These are phyloP conservation scores for Cherax destructor DNA, from an alignment of 1,140 invertebrate genomes.

Conservation along the genomic window DNA sequence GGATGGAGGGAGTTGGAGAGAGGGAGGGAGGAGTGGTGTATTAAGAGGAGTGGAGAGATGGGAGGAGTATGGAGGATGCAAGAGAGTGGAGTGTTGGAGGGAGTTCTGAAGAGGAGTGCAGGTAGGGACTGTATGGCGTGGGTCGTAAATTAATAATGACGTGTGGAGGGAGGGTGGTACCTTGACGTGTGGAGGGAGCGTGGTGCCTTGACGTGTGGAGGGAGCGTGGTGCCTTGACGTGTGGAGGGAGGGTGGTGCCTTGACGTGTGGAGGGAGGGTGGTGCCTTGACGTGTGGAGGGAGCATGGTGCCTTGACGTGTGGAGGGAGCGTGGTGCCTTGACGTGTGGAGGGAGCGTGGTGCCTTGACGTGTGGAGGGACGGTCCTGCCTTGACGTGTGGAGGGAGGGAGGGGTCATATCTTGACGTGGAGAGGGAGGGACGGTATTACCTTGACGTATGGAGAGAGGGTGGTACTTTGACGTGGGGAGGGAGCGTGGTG, in stretches of 20 bases:
- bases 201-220: background rate
- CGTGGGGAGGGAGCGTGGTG: too few relatives aligned
- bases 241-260: background rate
- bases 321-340: background rate
- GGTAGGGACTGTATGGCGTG: background rate
- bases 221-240: background rate
- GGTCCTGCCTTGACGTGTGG: background rate
- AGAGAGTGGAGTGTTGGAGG: background rate
- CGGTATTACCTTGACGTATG: background rate
- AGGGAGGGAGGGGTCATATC: background rate
- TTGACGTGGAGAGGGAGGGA: background rate
- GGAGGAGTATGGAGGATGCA: background rate
- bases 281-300: conserved; percentile 3
- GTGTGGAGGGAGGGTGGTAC: background rate
- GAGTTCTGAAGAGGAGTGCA: background rate
- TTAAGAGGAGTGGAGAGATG: background rate
- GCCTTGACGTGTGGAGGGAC: background rate
- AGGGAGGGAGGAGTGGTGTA: background rate
- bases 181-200: conserved; percentile 1
- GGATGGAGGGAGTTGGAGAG: background rate
- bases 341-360: background rate
- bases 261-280: background rate
- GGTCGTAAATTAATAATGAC: background rate
- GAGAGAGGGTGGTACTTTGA: too few relatives aligned
- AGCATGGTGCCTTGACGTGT: background rate